These are phyloP conservation scores for Macrocentrus cingulum DNA, from an alignment of 1,140 invertebrate species.

Conservation along the genomic window DNA sequence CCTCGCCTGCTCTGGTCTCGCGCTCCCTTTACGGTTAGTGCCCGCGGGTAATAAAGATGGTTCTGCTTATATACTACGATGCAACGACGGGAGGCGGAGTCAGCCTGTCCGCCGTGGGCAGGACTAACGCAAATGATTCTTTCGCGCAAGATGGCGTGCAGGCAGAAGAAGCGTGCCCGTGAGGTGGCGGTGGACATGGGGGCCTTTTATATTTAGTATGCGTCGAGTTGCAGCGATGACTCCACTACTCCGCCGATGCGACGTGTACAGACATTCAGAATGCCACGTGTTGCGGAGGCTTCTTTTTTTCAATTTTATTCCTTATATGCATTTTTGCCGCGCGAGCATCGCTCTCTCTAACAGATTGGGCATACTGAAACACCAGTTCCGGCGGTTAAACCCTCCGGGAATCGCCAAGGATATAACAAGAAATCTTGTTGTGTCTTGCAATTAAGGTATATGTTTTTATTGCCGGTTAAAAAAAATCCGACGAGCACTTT, in stretches of 20 bases:
- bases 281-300: neutral
- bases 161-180: constrained; percentile 36
- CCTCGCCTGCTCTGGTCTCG: constrained; percentile 17
- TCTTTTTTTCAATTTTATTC: too few relatives aligned
- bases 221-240: constrained; percentile 27
- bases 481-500: too few relatives aligned
- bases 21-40: constrained; percentile 55
- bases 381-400: too few relatives aligned
- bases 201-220: constrained; percentile 51
- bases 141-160: constrained; percentile 59
- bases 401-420: too few relatives aligned
- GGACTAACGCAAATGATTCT: constrained; percentile 61
- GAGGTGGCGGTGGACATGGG: constrained; percentile 28
- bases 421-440: too few relatives aligned
- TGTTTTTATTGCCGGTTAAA: too few relatives aligned
- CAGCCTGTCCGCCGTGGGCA: constrained; percentile 59
- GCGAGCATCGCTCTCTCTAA: too few relatives aligned
- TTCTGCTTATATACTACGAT: constrained; percentile 50
- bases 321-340: too few relatives aligned
- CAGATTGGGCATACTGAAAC: too few relatives aligned
- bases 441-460: too few relatives aligned
- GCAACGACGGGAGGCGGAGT: constrained; percentile 57
- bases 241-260: too few relatives aligned
- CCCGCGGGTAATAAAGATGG: constrained; percentile 60
- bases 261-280: neutral